Evolutionary conservation across 2,797 vertebrate genomes (phyloP).

Genomic region (Nasua narica): DNA sequence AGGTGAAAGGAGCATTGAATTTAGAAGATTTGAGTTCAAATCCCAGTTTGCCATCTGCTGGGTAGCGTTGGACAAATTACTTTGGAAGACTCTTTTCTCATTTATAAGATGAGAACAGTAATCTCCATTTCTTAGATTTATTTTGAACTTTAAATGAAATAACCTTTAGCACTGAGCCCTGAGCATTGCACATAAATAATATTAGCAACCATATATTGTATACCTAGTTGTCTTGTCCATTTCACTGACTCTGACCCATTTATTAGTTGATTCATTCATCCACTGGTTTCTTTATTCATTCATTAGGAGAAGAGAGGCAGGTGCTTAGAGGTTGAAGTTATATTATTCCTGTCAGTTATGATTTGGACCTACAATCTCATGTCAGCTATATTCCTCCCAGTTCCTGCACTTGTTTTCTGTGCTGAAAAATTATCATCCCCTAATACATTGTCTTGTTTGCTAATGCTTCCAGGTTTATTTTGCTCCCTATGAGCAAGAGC

Average conservation of each 20-base stretch:
- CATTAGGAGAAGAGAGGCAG: background rate
- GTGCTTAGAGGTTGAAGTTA: background rate
- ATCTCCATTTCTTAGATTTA: background rate
- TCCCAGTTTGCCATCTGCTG: background rate
- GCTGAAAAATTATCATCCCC: background rate
- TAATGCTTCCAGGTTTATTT: background rate
- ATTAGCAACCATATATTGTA: background rate
- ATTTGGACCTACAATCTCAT: background rate
- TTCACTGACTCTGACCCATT: background rate
- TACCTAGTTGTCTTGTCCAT: background rate
- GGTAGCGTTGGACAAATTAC: background rate
- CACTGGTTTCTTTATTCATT: background rate
- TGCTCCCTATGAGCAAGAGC: background rate
- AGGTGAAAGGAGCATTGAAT: background rate
- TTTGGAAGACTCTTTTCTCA: background rate
- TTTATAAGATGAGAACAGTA: background rate
- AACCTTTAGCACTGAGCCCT: background rate
- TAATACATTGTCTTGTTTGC: background rate
- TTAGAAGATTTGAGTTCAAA: conserved; percentile 8
- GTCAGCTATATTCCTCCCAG: background rate
- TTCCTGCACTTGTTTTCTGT: conserved; percentile 5
- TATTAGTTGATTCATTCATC: background rate
- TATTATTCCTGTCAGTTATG: background rate
- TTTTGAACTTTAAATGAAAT: background rate
- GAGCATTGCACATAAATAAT: background rate